A percentile compares a stretch with the other conserved stretches of the same genome.
These are phyloP conservation scores for Gryon sp. DNA, from an alignment of 1,140 invertebrate species.

Conservation along the genomic window DNA sequence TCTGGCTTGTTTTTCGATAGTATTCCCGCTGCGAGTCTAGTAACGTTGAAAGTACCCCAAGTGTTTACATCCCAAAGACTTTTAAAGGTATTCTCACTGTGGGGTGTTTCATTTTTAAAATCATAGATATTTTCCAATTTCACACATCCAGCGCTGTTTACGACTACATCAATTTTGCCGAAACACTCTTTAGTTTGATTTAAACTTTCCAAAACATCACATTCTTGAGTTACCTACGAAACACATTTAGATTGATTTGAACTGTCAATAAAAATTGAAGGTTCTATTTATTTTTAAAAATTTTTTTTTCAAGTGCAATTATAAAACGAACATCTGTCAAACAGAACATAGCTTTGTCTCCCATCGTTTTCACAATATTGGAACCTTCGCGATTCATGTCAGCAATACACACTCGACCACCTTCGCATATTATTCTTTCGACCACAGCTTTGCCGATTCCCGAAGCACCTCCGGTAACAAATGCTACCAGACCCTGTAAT, in stretches of 20 bases:
- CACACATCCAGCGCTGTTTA: constrained; percentile 57
- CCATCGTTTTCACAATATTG: constrained; percentile 52
- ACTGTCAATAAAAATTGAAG: neutral
- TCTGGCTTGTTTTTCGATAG: constrained; percentile 62
- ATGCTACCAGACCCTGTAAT: constrained; percentile 47
- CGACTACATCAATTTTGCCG: constrained; percentile 61
- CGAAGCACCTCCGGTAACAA: constrained; percentile 61
- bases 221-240: constrained; percentile 60
- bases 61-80: constrained; percentile 54
- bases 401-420: constrained; percentile 61
- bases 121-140: constrained; percentile 40
- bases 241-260: neutral
- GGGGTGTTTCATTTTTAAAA: constrained; percentile 51
- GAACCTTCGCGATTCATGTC: constrained; percentile 47
- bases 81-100: constrained; percentile 50
- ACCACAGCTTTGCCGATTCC: constrained; percentile 65
- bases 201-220: constrained; percentile 52
- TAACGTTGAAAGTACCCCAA: constrained; percentile 65
- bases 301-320: neutral
- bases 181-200: constrained; percentile 57
- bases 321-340: constrained; percentile 61
- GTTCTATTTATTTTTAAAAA: too few species aligned
- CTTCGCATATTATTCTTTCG: constrained; percentile 52
- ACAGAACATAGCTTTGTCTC: constrained; percentile 58
- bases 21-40: constrained; percentile 50